phyloP scores from a whole-genome alignment of 2,888 invertebrate species.

The Platypus cylindrus region DNA sequence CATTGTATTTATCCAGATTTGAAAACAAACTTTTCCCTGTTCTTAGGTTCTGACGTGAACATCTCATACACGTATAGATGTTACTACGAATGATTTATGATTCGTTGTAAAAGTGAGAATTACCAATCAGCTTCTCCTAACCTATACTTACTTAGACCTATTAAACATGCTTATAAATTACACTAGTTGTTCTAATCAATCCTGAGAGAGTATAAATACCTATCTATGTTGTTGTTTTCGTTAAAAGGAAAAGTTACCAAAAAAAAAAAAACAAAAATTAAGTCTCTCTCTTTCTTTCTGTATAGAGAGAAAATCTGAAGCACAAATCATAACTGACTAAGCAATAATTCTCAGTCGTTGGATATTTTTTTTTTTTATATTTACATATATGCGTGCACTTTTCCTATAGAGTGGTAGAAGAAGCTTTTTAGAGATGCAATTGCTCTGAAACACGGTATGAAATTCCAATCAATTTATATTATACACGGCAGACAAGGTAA shows the following conservation, averaged over 20 bases:
- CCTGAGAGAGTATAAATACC: too few species aligned
- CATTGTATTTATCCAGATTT: too few species aligned
- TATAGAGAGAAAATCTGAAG: conserved; percentile 15
- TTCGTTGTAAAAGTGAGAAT: conserved; percentile 14
- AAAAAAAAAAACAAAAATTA: conserved; percentile 1
- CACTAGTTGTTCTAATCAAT: conserved; percentile 15
- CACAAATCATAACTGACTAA: conserved; percentile 32
- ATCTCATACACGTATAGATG: too few species aligned
- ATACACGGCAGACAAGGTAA: conserved; percentile 37
- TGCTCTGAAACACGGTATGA: conserved; percentile 35
- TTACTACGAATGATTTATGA: conserved; percentile 11
- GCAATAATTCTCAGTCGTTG: conserved; percentile 26
- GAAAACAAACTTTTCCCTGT: too few species aligned
- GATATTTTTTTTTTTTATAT: too few species aligned
- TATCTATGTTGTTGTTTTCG: too few species aligned
- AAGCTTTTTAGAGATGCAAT: conserved; percentile 32
- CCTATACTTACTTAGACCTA: conserved; percentile 13
- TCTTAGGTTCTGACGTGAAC: too few species aligned
- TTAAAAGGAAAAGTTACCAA: too few species aligned
- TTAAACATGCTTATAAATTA: conserved; percentile 15
- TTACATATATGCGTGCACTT: conserved; percentile 29
- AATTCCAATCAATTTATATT: conserved; percentile 38
- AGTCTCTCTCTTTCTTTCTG: too few species aligned
- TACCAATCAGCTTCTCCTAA: conserved; percentile 9
- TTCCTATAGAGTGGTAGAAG: conserved; percentile 26